Percentiles rank a stretch among this genome's conserved stretches.
These are phyloP conservation scores for Frieseomelitta varia DNA, from an alignment of 1,140 invertebrate genomes.

Conservation along the genomic window DNA sequence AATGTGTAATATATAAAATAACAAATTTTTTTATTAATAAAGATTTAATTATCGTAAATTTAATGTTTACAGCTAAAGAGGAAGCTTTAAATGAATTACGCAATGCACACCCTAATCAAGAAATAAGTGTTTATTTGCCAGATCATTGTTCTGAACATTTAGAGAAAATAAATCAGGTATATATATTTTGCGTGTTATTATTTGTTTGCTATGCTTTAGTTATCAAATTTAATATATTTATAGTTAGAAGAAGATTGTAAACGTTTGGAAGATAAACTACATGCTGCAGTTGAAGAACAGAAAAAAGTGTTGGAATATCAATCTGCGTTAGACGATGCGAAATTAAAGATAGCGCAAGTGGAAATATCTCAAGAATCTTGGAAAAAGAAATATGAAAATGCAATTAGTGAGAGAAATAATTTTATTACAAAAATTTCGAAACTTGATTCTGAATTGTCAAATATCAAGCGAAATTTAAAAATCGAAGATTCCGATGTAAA, in stretches of 20 bases:
- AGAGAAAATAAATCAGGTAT: constrained; percentile 76
- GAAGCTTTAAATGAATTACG: constrained; percentile 76
- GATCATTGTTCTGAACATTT: constrained; percentile 78
- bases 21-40: too few species aligned
- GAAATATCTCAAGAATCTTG: constrained; percentile 75
- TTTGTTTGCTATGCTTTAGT: constrained; percentile 25
- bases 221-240: constrained; percentile 28
- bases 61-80: constrained; percentile 73
- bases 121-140: constrained; percentile 73
- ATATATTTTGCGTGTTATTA: constrained; percentile 27
- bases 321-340: constrained; percentile 69
- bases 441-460: constrained; percentile 61
- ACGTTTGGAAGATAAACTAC: constrained; percentile 75
- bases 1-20: too few species aligned
- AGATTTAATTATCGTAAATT: constrained; percentile 11
- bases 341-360: constrained; percentile 76
- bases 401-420: constrained; percentile 65
- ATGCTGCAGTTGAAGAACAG: constrained; percentile 71
- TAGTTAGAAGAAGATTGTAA: constrained; percentile 76
- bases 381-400: constrained; percentile 75
- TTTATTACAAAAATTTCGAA: constrained; percentile 62
- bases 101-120: constrained; percentile 73
- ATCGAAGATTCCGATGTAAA: constrained; percentile 62
- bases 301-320: constrained; percentile 72
- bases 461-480: constrained; percentile 59